phyloP scores from a whole-genome alignment of 2,888 invertebrate species.

The Rapana venosa region DNA sequence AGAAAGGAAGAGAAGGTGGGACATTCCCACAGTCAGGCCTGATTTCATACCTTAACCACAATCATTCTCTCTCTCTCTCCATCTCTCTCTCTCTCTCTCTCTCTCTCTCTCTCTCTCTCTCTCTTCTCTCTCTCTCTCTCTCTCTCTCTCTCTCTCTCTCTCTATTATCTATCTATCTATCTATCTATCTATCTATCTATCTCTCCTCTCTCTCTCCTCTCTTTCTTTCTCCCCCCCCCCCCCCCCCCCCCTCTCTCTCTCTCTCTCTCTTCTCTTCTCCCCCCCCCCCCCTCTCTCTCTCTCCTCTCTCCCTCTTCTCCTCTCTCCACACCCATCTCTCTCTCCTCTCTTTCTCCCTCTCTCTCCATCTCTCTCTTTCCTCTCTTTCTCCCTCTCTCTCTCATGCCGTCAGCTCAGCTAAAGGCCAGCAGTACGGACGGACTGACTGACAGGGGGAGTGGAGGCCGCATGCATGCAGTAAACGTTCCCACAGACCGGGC shows the following conservation, averaged over 20 bases:
- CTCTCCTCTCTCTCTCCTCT: neutral
- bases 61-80: neutral
- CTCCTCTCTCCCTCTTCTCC: neutral
- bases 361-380: slow-evolving; percentile 7
- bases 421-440: neutral
- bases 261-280: neutral
- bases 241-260: neutral
- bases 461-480: no score
- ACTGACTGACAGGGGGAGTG: no score
- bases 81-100: neutral
- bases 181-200: no score
- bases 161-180: no score
- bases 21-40: no score
- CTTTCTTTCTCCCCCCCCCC: neutral
- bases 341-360: neutral
- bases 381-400: neutral
- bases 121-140: no score
- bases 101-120: neutral
- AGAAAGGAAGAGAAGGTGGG: no score
- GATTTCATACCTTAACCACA: no score
- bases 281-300: neutral
- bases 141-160: no score
- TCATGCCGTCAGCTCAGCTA: neutral
- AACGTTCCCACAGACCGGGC: neutral
- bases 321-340: neutral